Base-by-base conservation (phyloP, 2,888 invertebrate species). In the Lochmaea crataegi region DNA sequence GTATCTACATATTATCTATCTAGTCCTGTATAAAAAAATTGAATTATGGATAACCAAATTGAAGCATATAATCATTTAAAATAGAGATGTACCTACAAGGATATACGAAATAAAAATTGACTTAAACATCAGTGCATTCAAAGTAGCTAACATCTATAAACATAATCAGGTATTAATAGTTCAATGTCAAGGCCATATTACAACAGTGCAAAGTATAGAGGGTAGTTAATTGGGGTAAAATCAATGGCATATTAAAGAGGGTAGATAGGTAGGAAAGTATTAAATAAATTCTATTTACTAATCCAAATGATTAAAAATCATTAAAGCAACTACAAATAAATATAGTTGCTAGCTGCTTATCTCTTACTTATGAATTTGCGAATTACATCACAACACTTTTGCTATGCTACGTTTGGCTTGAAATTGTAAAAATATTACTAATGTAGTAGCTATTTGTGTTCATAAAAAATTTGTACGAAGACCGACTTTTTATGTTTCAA, bases 171-270 rank as follows among this genome's bases (percentile, higher is more conserved):
- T 68, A 74, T 74, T 73, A 53, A 65, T 69, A 75, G 76, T 78
- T 79, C 80, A 80, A 80, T 80, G 79, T 74, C 80, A 80, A 80
- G 80, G 80, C 73, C 74, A 74, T 66, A 63, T 45, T 65, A 61
- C 41, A 41, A 16, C 10, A 60, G 16, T 14, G 7, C 48, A 68
- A 61, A 58, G 58, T 58, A 48, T 58, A 68, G 14, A 58, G 45
- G 61, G 14, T 63, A n/a, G 51, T 38, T 61, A 22, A 63, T 60
- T 48, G 9, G 7, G 45, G 57, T 67, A 32, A 58, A 60, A 56
- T 16, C 11, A 45, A 45, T 12, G 11, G 4, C 45, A 11, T 4
- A 45, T 14, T 45, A 14, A 14, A n/a, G 16, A 22, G 48, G 38
- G 60, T n/a, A 60, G 26, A 68, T 68, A 68, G 60, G 38, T 22